Base-by-base conservation (phyloP, 2,113 vertebrate genomes). In the Microtus pennsylvanicus region DNA sequence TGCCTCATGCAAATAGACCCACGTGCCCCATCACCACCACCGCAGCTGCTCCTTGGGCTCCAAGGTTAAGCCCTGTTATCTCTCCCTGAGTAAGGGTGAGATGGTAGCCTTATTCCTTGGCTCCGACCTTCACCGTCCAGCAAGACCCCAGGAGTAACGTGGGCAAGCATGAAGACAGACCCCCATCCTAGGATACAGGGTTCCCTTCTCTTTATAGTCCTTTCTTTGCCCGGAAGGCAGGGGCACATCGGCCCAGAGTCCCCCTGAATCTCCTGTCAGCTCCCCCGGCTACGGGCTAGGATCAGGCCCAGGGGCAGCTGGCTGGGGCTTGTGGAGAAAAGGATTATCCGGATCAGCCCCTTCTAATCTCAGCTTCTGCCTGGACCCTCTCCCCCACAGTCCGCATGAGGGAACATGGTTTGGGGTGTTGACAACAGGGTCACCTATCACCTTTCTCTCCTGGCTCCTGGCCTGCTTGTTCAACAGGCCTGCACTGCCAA, bases 341-440 rank as follows among this genome's bases (percentile, higher is more conserved):
- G 95, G 97, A 98, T 97, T 97, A 98, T 98, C 97, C 96, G 95
- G 97, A 90, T 98, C 94, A 97, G 96, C 89, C 96, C 69, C 69
- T 75, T 93, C 90, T 97, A 97, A 97, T 96, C 97, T 95, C 97
- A 82, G 87, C 96, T 97, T 93, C 77, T 52, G 38, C n/a, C 92
- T 69, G 72, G 24, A n/a, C 83, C 81, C 94, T 72, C 80, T 58
- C 45, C n/a, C 77, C 75, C 55, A 28, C 88, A 11, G 35, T 19
- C 61, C 85, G 52, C 67, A 30, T 11, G 33, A 5, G 17, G 72
- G 65, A 33, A 70, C 50, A 92, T 74, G 74, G 4, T 61, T 85
- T 16, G 7, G 77, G 85, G 61, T 52, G 3, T 50, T 35, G 87
- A 91, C 55, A 21, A 19, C 35, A 28, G 21, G 52, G 55, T 70